Evolutionary conservation across 2,797 vertebrate species (phyloP).

Genomic region (Pampus argenteus): DNA sequence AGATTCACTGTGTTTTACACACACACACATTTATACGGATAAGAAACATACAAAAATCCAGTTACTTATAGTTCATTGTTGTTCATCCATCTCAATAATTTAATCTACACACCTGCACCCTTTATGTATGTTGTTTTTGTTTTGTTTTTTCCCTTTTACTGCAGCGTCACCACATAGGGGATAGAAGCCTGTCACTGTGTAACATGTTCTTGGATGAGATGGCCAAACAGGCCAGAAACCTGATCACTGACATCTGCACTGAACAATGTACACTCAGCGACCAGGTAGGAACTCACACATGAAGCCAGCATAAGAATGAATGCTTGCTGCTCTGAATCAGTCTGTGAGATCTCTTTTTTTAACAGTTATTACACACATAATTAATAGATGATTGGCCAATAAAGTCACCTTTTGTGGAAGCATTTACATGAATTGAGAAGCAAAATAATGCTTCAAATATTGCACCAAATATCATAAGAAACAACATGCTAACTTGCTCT

Average conservation of each 20-base stretch:
- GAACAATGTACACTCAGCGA: slow-evolving; percentile 98
- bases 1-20: not conserved
- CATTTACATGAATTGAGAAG: not conserved
- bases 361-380: too few species aligned
- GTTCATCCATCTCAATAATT: too few species aligned
- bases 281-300: slow-evolving; percentile 84
- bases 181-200: slow-evolving; percentile 97
- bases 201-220: slow-evolving; percentile 99
- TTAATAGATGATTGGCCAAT: too few species aligned
- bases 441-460: not conserved
- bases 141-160: slow-evolving; percentile 1
- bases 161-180: slow-evolving; percentile 97
- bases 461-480: not conserved
- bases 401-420: not conserved
- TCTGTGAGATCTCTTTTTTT: too few species aligned
- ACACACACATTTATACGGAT: not conserved
- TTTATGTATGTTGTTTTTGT: not conserved
- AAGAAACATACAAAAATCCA: not conserved
- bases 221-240: slow-evolving; percentile 98
- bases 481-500: not conserved
- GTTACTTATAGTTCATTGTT: not conserved
- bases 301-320: too few species aligned
- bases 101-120: not conserved
- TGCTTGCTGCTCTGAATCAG: too few species aligned
- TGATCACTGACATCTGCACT: slow-evolving; percentile 99